A percentile compares a stretch with the other conserved stretches of the same genome.
Conservation (phyloP, 1,140 invertebrate species). For the Ganaspis sp. region DNA sequence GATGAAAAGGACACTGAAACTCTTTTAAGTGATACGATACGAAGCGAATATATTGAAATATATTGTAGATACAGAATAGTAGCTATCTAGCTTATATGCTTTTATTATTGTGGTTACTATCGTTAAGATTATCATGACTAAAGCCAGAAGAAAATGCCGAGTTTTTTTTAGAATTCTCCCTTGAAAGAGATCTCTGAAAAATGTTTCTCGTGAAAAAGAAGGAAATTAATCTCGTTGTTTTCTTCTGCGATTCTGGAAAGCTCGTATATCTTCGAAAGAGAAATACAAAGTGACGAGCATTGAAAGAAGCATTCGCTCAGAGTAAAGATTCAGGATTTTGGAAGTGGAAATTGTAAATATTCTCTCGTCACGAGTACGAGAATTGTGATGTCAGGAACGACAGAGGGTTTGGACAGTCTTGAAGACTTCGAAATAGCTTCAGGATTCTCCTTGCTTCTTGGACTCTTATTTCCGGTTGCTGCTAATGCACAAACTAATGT, state of each 20-base stretch:
- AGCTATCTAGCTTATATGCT: slow-evolving; percentile 76
- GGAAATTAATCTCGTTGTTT: slow-evolving; percentile 40
- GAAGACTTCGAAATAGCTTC: background rate
- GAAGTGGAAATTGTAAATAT: slow-evolving; percentile 36
- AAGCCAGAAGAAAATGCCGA: slow-evolving; percentile 18
- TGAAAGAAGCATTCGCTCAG: slow-evolving; percentile 38
- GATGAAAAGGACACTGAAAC: background rate
- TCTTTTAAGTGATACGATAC: slow-evolving; percentile 1
- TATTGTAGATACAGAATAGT: slow-evolving; percentile 76
- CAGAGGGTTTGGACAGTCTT: background rate
- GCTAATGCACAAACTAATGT: slow-evolving; percentile 61
- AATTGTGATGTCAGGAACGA: slow-evolving; percentile 32
- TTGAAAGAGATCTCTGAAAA: too few species aligned
- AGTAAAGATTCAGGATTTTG: slow-evolving; percentile 63
- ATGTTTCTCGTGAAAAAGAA: slow-evolving; percentile 18
- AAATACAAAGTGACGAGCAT: slow-evolving; percentile 35
- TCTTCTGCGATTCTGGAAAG: slow-evolving; percentile 44
- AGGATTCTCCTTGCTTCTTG: background rate
- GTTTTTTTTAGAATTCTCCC: background rate
- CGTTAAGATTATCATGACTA: slow-evolving; percentile 47
- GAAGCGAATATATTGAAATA: slow-evolving; percentile 61
- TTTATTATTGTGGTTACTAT: slow-evolving; percentile 70
- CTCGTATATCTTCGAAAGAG: slow-evolving; percentile 53
- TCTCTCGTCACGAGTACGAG: slow-evolving; percentile 33
- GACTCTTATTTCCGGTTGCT: slow-evolving; percentile 48